A percentile compares a stretch with the other conserved stretches of the same genome.
Evolutionary conservation across 2,113 vertebrate species (phyloP).

Genomic region (Zosterops lateralis): DNA sequence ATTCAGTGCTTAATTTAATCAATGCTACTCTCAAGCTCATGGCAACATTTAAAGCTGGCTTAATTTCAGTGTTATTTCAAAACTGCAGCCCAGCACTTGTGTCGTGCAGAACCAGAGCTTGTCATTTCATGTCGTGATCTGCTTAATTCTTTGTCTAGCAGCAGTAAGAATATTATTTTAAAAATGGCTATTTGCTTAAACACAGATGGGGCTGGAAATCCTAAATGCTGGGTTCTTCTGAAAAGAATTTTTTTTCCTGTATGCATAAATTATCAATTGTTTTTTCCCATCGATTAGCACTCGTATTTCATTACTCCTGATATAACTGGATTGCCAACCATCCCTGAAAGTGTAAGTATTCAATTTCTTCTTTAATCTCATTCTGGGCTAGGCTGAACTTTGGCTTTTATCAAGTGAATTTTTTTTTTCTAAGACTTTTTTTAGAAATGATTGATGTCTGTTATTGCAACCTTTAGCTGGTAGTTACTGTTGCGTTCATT

Average conservation of each 20-base stretch:
- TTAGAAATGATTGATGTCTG: slow-evolving; percentile 5
- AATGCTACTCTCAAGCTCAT: not conserved
- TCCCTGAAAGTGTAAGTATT: slow-evolving; percentile 96
- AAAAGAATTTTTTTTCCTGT: not conserved
- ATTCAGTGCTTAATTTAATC: not conserved
- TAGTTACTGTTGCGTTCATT: not conserved
- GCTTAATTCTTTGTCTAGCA: slow-evolving; percentile 30
- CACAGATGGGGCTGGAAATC: not conserved
- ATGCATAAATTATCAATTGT: slow-evolving; percentile 29
- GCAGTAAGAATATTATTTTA: not conserved
- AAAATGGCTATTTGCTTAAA: slow-evolving; percentile 5
- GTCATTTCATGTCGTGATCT: not conserved
- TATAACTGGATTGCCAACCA: slow-evolving; percentile 92
- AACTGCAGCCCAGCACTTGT: not conserved
- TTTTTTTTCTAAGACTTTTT: not conserved
- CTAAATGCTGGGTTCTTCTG: not conserved
- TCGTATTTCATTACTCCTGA: slow-evolving; percentile 97
- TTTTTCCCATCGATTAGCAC: slow-evolving; percentile 76
- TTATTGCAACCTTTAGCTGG: not conserved
- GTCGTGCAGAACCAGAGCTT: slow-evolving; percentile 15
- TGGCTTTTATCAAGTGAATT: not conserved
- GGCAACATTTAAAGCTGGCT: not conserved
- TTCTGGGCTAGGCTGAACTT: not conserved
- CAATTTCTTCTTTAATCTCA: not conserved
- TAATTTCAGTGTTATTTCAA: not conserved